Base-by-base conservation (phyloP, 2,888 invertebrate genomes). In the Cosmia pyralina region DNA sequence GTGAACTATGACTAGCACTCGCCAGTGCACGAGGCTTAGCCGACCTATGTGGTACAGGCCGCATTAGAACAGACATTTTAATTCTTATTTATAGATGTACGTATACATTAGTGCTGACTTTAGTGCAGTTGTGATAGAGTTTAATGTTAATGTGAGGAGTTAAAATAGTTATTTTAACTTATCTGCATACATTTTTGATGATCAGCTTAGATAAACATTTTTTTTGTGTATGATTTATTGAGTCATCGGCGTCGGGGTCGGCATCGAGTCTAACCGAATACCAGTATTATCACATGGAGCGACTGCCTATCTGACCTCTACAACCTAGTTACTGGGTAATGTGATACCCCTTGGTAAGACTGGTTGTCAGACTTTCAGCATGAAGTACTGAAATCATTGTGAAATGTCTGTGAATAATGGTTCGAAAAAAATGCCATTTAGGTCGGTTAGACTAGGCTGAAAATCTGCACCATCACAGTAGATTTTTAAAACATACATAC, bases 1-100 rank as follows among this genome's bases (percentile, higher is more conserved):
- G 89, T 89, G 88, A 89, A 86, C 86, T 88, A 85, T 77, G 86
- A 79, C 83, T 79, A 55, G 71, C 67, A 50, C 59, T 46, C 17
- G 38, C 72, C 69, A 70, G 67, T 73, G 80, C 78, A 80, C 52
- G 52, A 62, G 60, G 77, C 82, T 87, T 79, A 82, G 81, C 79
- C 73, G 44, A 71, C 69, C 66, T 71, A 74, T 73, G 78, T 57
- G 82, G 72, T 69, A 48, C 67, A 72, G 57, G 65, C 48, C 67
- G 79, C 83, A 79, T 85, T 85, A 87, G 67, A 60, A 71, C 72
- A 59, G 81, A 79, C 77, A 59, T 63, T 69, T 52, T 83, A 81
- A 85, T 83, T 81, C 87, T 74, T 82, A 86, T 84, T 84, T 86
- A 84, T 82, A 82, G 75, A 73, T 70, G 52, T 63, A 73, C 79